These are phyloP conservation scores for Papilio xuthus DNA, from an alignment of 1,140 invertebrate species.

Conservation along the genomic window DNA sequence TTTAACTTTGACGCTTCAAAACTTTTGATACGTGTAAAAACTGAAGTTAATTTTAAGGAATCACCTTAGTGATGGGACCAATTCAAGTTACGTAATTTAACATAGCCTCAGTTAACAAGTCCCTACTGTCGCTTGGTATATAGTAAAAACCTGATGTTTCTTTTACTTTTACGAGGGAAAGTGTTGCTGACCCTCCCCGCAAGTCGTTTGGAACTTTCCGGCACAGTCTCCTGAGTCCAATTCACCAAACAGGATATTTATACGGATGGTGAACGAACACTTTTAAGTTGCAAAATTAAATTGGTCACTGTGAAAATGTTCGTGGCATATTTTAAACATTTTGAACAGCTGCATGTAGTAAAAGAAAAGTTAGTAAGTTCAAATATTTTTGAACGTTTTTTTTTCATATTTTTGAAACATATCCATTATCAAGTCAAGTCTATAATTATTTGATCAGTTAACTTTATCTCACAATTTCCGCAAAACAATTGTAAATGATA, in stretches of 20 bases:
- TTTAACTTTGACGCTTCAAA: conserved; percentile 8
- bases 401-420: neutral
- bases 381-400: neutral
- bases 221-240: conserved; percentile 15
- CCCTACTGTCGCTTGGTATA: conserved; percentile 18
- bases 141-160: conserved; percentile 21
- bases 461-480: no score
- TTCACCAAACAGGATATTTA: conserved; percentile 16
- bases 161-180: conserved; percentile 32
- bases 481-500: no score
- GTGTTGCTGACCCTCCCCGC: conserved; percentile 7
- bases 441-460: no score
- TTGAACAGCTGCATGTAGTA: neutral
- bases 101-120: conserved; percentile 6
- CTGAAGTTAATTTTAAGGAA: conserved; percentile 18
- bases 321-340: neutral
- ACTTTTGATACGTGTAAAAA: neutral
- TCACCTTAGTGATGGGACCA: neutral
- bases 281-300: conserved; percentile 31
- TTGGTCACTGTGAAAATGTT: conserved; percentile 19
- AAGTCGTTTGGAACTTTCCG: conserved; percentile 17
- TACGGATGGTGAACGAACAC: neutral
- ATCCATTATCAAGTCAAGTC: no score
- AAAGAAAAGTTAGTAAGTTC: neutral
- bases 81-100: conserved; percentile 11